phyloP scores from a whole-genome alignment of 2,888 invertebrate genomes.

The Hetaerina titia region DNA sequence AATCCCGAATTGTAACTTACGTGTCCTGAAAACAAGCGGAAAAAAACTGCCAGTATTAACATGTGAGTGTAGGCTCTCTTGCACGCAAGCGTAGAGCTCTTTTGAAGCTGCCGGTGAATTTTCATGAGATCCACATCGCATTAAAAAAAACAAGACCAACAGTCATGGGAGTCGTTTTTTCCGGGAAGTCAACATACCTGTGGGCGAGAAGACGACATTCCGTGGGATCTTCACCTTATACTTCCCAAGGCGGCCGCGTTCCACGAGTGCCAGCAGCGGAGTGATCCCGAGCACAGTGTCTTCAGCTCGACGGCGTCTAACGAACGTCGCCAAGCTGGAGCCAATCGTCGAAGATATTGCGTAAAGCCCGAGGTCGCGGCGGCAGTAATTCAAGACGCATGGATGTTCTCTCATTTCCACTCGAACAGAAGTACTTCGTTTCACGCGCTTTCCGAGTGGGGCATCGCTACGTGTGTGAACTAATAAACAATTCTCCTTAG shows the following conservation, averaged over 20 bases:
- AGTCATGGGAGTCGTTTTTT: neutral
- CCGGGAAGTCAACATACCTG: neutral
- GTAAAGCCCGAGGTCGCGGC: neutral
- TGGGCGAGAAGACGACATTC: neutral
- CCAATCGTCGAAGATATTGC: neutral
- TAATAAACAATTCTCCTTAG: neutral
- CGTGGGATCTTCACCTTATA: neutral
- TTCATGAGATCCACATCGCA: no score
- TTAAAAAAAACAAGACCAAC: no score
- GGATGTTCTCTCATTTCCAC: neutral
- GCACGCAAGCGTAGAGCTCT: no score
- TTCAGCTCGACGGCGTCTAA: no score
- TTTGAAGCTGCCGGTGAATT: neutral
- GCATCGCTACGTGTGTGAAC: neutral
- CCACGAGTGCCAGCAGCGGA: neutral
- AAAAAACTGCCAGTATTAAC: neutral
- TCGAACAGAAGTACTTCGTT: neutral
- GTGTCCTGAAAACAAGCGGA: neutral
- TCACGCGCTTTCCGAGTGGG: neutral
- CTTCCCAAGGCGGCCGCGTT: neutral
- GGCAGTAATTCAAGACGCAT: neutral
- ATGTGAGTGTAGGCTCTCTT: no score
- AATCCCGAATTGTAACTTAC: no score
- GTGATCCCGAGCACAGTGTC: neutral
- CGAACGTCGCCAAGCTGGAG: neutral